A percentile compares a stretch with the other conserved stretches of the same genome.
Evolutionary conservation across 2,113 vertebrate genomes (phyloP).

Genomic region (Myrmophylax atrothorax): DNA sequence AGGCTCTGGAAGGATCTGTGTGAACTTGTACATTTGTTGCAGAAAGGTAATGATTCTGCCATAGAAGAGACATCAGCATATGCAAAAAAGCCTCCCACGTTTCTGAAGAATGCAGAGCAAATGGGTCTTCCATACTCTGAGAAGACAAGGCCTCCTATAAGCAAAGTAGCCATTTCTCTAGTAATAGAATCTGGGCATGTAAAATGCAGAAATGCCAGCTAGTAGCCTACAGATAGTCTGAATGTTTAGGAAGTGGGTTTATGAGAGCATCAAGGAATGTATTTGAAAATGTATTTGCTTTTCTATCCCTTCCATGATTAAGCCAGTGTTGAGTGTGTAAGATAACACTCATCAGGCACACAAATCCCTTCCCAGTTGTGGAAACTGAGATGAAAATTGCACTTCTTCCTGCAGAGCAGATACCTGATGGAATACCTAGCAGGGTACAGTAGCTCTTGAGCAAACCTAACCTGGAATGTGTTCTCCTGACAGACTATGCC

Average conservation of each 20-base stretch:
- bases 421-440: background rate
- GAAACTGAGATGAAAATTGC: background rate
- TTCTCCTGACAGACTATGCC: background rate
- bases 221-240: background rate
- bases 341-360: background rate
- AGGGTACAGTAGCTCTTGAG: background rate
- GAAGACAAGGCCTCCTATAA: background rate
- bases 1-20: slow-evolving; percentile 48
- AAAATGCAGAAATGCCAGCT: background rate
- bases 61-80: slow-evolving; percentile 6
- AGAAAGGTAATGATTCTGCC: slow-evolving; percentile 47
- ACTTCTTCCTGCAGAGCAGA: background rate
- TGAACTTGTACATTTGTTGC: slow-evolving; percentile 37
- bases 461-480: background rate
- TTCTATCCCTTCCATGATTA: background rate
- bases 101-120: background rate
- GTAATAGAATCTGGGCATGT: background rate
- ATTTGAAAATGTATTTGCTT: background rate
- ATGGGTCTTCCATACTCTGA: background rate
- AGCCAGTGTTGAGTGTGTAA: background rate
- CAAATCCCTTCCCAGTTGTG: background rate
- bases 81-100: background rate
- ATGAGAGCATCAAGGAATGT: background rate
- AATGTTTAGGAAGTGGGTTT: background rate
- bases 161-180: background rate